Evolutionary conservation across 2,888 invertebrate genomes (phyloP).

Genomic region (Melanostoma mellinum): DNA sequence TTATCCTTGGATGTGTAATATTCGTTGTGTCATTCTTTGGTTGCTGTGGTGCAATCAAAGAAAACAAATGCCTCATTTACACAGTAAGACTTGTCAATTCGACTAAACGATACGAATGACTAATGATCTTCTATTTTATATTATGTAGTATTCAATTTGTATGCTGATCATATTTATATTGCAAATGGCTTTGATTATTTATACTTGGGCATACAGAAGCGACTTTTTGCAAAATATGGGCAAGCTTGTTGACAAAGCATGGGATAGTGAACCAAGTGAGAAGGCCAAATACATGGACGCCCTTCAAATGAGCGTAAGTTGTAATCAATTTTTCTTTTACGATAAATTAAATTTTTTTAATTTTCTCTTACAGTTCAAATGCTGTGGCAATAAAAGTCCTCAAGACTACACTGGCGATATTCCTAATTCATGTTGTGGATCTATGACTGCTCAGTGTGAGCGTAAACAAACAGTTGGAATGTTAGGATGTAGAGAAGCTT

Average conservation of each 20-base stretch:
- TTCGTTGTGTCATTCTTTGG: slow-evolving; percentile 94
- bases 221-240: slow-evolving; percentile 83
- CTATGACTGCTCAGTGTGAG: slow-evolving; percentile 70
- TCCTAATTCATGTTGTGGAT: slow-evolving; percentile 79
- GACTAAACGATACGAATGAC: neutral
- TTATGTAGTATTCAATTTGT: slow-evolving; percentile 87
- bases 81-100: slow-evolving; percentile 84
- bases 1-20: slow-evolving; percentile 87
- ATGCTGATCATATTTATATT: slow-evolving; percentile 87
- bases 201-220: slow-evolving; percentile 86
- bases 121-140: neutral
- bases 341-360: neutral
- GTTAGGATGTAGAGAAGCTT: slow-evolving; percentile 74
- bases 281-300: slow-evolving; percentile 77
- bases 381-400: slow-evolving; percentile 77
- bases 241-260: slow-evolving; percentile 82
- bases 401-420: slow-evolving; percentile 74
- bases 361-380: slow-evolving; percentile 75
- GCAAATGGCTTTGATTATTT: slow-evolving; percentile 88
- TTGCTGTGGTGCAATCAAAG: slow-evolving; percentile 94
- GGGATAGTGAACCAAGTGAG: slow-evolving; percentile 73
- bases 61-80: slow-evolving; percentile 93
- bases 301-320: slow-evolving; percentile 78
- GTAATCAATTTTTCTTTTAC: neutral
- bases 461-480: slow-evolving; percentile 64